A percentile compares a stretch with the other conserved stretches of the same genome.
These are phyloP conservation scores for Echiichthys vipera DNA, from an alignment of 2,797 vertebrate species.

Conservation along the genomic window DNA sequence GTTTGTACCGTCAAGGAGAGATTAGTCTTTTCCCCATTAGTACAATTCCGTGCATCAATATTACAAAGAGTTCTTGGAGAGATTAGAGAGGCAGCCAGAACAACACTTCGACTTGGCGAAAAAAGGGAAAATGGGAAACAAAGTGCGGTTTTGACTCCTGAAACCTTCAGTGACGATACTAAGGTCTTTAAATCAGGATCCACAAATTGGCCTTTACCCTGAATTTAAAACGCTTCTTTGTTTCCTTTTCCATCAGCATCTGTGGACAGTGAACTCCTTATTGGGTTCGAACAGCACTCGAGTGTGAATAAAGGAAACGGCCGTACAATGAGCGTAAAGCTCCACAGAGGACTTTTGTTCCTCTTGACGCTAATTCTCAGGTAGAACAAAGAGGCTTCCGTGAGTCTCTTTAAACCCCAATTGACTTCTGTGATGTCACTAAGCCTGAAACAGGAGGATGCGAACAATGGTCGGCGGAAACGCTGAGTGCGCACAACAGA, in stretches of 20 bases:
- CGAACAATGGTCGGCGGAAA: constrained; percentile 71
- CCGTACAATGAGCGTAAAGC: constrained; percentile 25
- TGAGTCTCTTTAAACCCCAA: constrained; percentile 74
- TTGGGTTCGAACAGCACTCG: not conserved
- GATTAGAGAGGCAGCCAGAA: too few relatives aligned
- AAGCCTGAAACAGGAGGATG: constrained; percentile 69
- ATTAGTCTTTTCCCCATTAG: too few relatives aligned
- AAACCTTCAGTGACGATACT: too few relatives aligned
- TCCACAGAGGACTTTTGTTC: constrained; percentile 55
- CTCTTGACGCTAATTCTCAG: constrained; percentile 50
- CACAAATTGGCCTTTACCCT: too few relatives aligned
- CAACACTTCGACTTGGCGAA: too few relatives aligned
- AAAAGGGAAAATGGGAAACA: too few relatives aligned
- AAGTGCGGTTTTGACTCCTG: too few relatives aligned
- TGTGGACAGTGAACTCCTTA: not conserved
- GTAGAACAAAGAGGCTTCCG: constrained; percentile 73
- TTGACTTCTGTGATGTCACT: constrained; percentile 82
- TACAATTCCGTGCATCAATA: too few relatives aligned
- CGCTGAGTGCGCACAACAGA: constrained; percentile 64
- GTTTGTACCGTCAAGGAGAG: too few relatives aligned
- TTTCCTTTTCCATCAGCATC: not conserved
- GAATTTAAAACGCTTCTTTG: too few relatives aligned
- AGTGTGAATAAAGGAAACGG: constrained; percentile 29
- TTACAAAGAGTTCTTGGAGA: too few relatives aligned
- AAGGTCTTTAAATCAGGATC: too few relatives aligned